Percentiles rank a stretch among this genome's conserved stretches.
phyloP scores from a whole-genome alignment of 2,113 vertebrate species.

The Pseudopipra pipra region DNA sequence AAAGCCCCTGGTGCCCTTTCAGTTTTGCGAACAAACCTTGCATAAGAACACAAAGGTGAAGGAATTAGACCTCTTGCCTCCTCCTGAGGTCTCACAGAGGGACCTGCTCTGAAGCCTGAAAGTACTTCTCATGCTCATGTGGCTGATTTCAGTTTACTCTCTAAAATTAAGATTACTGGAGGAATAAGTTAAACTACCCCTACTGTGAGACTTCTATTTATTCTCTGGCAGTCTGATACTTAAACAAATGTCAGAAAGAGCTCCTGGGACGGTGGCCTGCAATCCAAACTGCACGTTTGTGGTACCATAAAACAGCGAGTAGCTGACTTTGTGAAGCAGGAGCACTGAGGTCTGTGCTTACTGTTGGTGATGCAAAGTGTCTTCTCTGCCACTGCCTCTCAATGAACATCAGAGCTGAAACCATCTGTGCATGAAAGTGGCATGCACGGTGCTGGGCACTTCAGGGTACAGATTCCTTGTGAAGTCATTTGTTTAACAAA shows the following conservation, averaged over 20 bases:
- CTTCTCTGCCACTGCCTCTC: background rate
- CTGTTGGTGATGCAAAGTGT: background rate
- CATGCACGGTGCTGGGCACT: background rate
- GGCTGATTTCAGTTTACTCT: background rate
- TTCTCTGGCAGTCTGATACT: background rate
- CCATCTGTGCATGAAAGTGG: background rate
- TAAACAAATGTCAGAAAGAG: background rate
- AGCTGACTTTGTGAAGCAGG: background rate
- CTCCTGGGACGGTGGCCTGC: background rate
- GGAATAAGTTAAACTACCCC: background rate
- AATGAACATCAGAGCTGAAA: background rate
- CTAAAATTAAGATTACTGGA: background rate
- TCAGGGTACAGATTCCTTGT: background rate
- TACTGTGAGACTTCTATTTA: background rate
- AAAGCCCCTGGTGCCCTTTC: background rate
- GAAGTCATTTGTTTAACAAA: background rate
- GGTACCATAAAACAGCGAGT: background rate
- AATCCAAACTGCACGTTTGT: accelerated
- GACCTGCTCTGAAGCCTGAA: background rate
- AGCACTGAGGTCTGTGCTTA: background rate
- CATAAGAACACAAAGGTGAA: background rate
- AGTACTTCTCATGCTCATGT: background rate
- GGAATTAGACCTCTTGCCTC: background rate
- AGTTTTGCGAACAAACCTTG: background rate
- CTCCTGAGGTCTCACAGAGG: background rate